These are phyloP conservation scores for Phocoena phocoena DNA, from an alignment of 2,113 vertebrate genomes.

Conservation along the genomic window DNA sequence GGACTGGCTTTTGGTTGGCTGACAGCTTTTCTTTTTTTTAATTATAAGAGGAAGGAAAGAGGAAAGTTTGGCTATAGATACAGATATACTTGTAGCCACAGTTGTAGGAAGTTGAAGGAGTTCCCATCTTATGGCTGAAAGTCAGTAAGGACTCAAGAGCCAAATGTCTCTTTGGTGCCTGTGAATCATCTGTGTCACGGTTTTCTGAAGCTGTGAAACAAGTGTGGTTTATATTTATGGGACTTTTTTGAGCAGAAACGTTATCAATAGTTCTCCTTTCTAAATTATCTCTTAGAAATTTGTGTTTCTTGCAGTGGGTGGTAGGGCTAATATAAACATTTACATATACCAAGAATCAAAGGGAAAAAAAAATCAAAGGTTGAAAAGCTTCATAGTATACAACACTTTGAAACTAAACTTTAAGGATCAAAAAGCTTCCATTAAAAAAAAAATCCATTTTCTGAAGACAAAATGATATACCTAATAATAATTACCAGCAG, in stretches of 20 bases:
- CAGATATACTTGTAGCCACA: not conserved
- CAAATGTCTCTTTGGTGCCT: not conserved
- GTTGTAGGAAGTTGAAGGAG: not conserved
- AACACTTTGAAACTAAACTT: conserved; percentile 20
- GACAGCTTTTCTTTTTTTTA: not conserved
- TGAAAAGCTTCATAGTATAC: not conserved
- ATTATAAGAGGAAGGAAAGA: not conserved
- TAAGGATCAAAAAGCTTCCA: not conserved
- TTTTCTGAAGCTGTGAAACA: not conserved
- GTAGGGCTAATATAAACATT: not conserved
- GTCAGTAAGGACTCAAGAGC: not conserved
- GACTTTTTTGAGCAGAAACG: not conserved
- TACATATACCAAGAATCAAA: not conserved
- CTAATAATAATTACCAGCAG: not conserved
- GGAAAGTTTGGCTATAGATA: not conserved
- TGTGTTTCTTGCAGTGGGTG: not conserved
- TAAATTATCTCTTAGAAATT: not conserved
- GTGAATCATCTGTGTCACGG: not conserved
- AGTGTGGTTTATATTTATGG: not conserved
- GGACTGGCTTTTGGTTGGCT: not conserved
- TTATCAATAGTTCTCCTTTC: not conserved
- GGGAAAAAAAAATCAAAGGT: not conserved
- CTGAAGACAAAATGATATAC: not conserved
- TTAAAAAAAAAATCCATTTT: not conserved
- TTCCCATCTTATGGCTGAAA: not conserved